These are phyloP conservation scores for Delphinapterus leucas DNA, from an alignment of 2,113 vertebrate species.

Conservation along the genomic window DNA sequence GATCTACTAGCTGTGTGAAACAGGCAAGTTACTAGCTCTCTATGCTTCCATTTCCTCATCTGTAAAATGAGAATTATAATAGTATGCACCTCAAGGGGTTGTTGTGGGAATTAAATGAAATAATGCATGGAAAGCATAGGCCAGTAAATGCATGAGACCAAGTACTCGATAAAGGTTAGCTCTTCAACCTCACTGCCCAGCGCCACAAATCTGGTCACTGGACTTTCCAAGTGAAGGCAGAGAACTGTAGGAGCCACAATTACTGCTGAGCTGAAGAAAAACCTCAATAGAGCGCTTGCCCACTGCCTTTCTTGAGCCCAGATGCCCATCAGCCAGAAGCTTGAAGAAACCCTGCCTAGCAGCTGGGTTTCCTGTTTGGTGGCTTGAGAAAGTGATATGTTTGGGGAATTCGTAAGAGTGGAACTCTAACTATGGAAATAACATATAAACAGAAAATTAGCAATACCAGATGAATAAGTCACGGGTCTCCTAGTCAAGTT, in stretches of 20 bases:
- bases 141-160: background rate
- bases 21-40: background rate
- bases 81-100: background rate
- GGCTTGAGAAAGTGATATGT: background rate
- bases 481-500: background rate
- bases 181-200: background rate
- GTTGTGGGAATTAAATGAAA: background rate
- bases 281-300: background rate
- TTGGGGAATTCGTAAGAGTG: background rate
- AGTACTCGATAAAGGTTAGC: background rate
- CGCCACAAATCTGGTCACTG: background rate
- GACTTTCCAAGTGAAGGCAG: background rate
- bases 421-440: background rate
- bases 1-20: background rate
- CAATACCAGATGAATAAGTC: background rate
- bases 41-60: background rate
- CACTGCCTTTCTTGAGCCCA: background rate
- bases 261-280: background rate
- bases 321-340: background rate
- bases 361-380: background rate
- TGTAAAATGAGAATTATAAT: background rate
- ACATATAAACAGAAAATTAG: background rate
- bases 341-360: background rate
- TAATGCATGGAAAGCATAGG: background rate
- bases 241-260: background rate